These are phyloP conservation scores for Phrixothrix hirtus DNA, from an alignment of 2,888 invertebrate genomes.

Conservation along the genomic window DNA sequence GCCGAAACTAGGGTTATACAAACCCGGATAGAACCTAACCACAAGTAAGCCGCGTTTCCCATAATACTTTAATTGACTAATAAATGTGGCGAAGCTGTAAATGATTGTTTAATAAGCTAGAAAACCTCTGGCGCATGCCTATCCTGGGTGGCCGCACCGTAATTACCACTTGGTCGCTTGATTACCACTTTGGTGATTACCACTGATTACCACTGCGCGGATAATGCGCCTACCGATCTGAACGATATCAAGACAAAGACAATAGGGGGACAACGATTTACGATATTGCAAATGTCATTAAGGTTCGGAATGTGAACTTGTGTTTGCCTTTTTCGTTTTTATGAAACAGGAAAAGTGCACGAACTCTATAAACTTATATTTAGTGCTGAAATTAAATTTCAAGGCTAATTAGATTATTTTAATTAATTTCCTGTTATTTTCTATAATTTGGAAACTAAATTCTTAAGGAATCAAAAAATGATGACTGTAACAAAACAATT, in stretches of 20 bases:
- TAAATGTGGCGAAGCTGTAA: constrained; percentile 30
- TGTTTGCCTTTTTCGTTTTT: not conserved
- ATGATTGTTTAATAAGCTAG: constrained; percentile 31
- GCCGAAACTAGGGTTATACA: constrained; percentile 1
- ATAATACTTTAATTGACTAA: constrained; percentile 32
- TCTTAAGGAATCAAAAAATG: not conserved
- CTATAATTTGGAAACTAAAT: too few relatives aligned
- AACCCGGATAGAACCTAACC: constrained; percentile 4
- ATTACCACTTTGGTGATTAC: constrained; percentile 39
- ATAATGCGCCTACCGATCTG: constrained; percentile 32
- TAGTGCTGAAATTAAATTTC: too few relatives aligned
- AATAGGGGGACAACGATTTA: constrained; percentile 21
- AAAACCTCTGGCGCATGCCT: constrained; percentile 24
- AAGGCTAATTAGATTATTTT: too few relatives aligned
- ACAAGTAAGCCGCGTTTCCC: constrained; percentile 24
- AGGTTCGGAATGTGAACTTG: not conserved
- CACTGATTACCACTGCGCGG: constrained; percentile 33
- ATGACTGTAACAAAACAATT: not conserved
- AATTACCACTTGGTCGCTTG: constrained; percentile 34
- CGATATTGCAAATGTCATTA: constrained; percentile 20
- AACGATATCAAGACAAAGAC: constrained; percentile 35
- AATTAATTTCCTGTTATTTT: too few relatives aligned
- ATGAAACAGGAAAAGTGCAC: not conserved
- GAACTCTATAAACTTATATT: too few relatives aligned
- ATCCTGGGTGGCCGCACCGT: constrained; percentile 28